Evolutionary conservation across 1,140 invertebrate species (phyloP), one percentile per base, ranked within the genome.

Genomic region (Antheraea pernyi): DNA sequence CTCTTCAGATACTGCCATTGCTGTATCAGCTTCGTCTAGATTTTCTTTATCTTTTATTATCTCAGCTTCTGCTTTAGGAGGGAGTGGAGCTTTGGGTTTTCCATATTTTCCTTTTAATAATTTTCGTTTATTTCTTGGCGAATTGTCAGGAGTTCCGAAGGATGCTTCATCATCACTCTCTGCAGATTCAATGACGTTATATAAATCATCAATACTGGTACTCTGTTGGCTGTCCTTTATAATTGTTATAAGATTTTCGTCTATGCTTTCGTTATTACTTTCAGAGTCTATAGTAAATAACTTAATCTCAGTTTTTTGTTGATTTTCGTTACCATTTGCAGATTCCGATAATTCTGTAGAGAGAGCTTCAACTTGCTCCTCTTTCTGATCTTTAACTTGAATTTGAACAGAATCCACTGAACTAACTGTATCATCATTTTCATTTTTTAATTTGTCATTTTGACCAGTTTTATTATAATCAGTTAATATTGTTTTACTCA

Each of bases 111-210:
- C 87, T 79, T 86, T 91, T 7, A 73, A 63, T 7, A 75, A 58
- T 82, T 91, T 92, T 78, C 80, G 84, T 68, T 78, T 83, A 68
- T 68, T 75, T 73, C 86, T 88, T 13, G 92, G 92, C 0, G 91
- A 92, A 76, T 88, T 83, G 68, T 86, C 86, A 18, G 91, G 92
- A n/a, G 92, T 93, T n/a, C 84, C 87, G 74, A 91, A 93, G 62
- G 91, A 91, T 9, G 83, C 85, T 76, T 93, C 91, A 72, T 89
- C 86, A 58, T 89, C 84, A 68, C 86, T 89, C 60, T 89, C 90
- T 18, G 77, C 72, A 16, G 83, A 83, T 74, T 90, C 76, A 59
- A 77, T 79, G 10, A 61, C 19, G 30, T 30, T 10, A 61, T 30
- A 19, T 22, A 11, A 16, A 16, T 61, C 16, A 30, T 11, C 30